Base-by-base conservation (phyloP, 2,797 vertebrate species). In the Eupleurogrammus muticus region DNA sequence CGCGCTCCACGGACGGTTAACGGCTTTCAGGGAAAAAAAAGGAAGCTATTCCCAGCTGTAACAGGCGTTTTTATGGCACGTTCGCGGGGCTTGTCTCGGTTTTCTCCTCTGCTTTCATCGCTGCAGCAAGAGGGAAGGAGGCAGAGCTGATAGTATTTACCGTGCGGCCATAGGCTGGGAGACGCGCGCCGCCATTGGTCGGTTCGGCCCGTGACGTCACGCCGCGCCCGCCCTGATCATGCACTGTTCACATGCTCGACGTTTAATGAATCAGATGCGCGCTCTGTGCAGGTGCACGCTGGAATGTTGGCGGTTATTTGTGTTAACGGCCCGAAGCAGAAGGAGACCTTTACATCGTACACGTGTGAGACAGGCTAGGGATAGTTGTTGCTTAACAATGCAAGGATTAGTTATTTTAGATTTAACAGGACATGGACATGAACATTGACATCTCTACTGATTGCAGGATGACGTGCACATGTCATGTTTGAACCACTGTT, bases 181-280 rank as follows among this genome's bases (percentile, higher is more conserved):
- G 84, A 84, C 78, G 51, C 34, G 54, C 64, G 58, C 72, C 32
- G 64, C 75, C 6, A 94, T 95, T 95, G 93, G 94, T 36, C 76
- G 7, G 6, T 1, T 4, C 0, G 6, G 1, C 0, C 0, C 0
- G 0, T 66, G 62, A 90, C 92, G 89, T 89, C 80, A 73, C 5
- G 0, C 0, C 0, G 0, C 10, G 49, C 2, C 89, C 88, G 79
- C 92, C 90, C 82, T 61, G 78, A 88, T 89, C 93, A 93, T 71
- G 92, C 92, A 76, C 60, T 21, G 86, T 92, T 92, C 93, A 90
- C 94, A 84, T 95, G 94, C 76, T 85, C 88, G 40, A 0, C 36
- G 11, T 2, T 80, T 70, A 84, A 69, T 68, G 76, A 75, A 78
- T 77, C 64, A 57, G 38, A 23, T 34, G 19, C 20, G 40, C 52